Evolutionary conservation across 1,140 invertebrate species (phyloP).

Genomic region (Microvelia longipes): DNA sequence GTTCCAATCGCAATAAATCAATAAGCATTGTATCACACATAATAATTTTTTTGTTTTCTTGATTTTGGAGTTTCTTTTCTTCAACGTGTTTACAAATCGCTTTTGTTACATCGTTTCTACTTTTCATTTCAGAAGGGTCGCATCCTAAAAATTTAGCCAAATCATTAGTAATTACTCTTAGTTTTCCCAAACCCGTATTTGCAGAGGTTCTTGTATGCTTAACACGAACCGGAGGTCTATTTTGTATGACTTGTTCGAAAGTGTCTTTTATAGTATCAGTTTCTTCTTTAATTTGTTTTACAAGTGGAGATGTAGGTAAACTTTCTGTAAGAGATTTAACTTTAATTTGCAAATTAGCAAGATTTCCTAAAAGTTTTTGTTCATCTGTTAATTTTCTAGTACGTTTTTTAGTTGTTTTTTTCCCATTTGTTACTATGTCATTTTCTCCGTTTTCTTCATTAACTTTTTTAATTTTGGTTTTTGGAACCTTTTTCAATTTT

Average conservation of each 20-base stretch:
- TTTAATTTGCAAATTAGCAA: background rate
- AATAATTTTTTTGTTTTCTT: background rate
- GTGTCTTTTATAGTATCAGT: background rate
- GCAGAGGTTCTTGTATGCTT: background rate
- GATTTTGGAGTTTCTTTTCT: background rate
- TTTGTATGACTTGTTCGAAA: background rate
- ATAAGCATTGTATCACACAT: background rate
- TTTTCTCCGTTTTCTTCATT: background rate
- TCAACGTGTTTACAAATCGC: background rate
- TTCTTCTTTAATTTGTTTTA: background rate
- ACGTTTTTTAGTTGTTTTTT: background rate
- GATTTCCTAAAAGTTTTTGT: background rate
- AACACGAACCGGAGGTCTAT: background rate
- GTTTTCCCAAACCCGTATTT: background rate
- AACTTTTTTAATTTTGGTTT: background rate
- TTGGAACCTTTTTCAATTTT: background rate
- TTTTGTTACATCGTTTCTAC: background rate
- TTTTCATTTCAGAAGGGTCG: background rate
- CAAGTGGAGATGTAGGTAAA: background rate
- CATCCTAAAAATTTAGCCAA: background rate
- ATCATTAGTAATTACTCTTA: background rate
- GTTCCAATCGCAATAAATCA: background rate
- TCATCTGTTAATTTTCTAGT: background rate
- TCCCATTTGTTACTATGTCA: background rate
- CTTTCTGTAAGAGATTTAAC: background rate